Conservation (phyloP, 2,113 vertebrate genomes). For the Puma concolor region DNA sequence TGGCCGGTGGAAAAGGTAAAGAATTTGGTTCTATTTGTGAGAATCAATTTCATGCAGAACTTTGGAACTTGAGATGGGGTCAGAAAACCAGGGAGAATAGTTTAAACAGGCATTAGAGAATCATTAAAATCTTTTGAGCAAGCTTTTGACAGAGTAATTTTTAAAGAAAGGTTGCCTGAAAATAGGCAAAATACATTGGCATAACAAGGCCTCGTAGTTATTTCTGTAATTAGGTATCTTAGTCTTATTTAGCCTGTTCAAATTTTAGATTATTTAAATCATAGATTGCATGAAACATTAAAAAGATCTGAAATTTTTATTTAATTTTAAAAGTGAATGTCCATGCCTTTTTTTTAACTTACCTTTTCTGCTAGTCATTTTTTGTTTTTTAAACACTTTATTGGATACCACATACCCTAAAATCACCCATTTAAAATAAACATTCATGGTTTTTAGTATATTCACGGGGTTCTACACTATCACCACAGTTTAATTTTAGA, state of each 20-base stretch:
- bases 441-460: background rate
- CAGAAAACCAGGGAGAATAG: background rate
- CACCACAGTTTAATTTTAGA: background rate
- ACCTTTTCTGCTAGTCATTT: background rate
- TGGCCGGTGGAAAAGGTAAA: background rate
- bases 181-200: background rate
- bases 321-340: background rate
- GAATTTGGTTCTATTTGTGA: background rate
- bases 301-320: background rate
- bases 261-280: background rate
- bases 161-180: background rate
- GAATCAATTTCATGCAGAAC: background rate
- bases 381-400: background rate
- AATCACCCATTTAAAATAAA: background rate
- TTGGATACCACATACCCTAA: background rate
- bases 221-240: background rate
- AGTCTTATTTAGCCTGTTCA: background rate
- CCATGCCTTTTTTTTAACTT: background rate
- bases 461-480: background rate
- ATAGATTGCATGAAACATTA: background rate
- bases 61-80: background rate
- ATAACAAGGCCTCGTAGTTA: background rate
- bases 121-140: background rate
- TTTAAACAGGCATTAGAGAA: background rate
- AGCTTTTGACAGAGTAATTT: background rate